Percentiles rank a stretch among this genome's conserved stretches.
Evolutionary conservation across 2,113 vertebrate species (phyloP).

Genomic region (Mixornis gularis): DNA sequence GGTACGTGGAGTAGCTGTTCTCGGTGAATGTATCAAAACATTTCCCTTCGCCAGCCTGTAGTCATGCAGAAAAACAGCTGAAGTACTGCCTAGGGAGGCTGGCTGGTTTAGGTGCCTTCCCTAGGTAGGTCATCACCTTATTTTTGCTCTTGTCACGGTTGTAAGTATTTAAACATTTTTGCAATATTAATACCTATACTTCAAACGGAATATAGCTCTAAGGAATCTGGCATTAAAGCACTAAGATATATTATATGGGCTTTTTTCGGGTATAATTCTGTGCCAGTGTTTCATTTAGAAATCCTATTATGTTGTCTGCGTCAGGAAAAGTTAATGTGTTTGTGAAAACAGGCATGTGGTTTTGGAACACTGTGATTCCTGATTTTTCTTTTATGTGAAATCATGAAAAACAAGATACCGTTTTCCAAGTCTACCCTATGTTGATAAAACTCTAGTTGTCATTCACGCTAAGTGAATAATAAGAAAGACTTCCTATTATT

Average conservation of each 20-base stretch:
- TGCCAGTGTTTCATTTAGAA: background rate
- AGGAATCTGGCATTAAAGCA: background rate
- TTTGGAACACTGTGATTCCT: background rate
- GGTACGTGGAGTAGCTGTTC: accelerated
- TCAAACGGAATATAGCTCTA: background rate
- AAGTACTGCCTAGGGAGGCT: background rate
- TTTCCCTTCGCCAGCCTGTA: background rate
- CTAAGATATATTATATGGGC: background rate
- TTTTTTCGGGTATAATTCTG: background rate
- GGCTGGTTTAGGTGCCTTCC: background rate
- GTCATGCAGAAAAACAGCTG: background rate
- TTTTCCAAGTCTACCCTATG: background rate
- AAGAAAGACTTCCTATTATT: background rate
- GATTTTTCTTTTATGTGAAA: background rate
- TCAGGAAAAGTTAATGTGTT: background rate
- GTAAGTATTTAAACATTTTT: background rate
- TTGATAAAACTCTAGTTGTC: background rate
- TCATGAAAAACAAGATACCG: background rate
- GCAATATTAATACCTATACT: background rate
- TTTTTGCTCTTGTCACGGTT: background rate
- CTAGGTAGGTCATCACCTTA: background rate
- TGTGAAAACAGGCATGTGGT: background rate
- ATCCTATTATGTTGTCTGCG: accelerated
- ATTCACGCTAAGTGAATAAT: background rate
- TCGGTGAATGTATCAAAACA: background rate